Percentiles rank a stretch among this genome's conserved stretches.
Evolutionary conservation across 2,113 vertebrate species (phyloP).

Genomic region (Drymodes brunneopygia): DNA sequence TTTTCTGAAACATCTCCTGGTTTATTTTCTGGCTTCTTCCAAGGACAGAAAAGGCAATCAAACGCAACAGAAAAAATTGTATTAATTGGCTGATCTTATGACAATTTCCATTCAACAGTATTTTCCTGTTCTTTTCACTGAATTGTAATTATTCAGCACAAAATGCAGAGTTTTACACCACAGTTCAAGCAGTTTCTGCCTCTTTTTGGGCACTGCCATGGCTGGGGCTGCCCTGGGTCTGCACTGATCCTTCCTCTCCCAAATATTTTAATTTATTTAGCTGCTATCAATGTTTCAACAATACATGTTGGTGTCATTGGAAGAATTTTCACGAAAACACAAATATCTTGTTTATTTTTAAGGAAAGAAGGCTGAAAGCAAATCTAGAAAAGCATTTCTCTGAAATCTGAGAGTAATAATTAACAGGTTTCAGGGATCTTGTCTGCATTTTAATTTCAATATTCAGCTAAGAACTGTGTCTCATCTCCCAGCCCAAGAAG

Average conservation of each 20-base stretch:
- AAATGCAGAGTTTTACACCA: neutral
- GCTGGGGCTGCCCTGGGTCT: neutral
- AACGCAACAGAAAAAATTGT: neutral
- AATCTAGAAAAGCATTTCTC: neutral
- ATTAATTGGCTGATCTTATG: constrained; percentile 2
- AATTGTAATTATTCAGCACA: neutral
- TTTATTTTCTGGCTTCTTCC: neutral
- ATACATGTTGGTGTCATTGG: rapidly evolving
- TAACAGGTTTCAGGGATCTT: neutral
- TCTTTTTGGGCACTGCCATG: neutral
- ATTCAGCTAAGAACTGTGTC: neutral
- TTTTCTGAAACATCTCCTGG: neutral
- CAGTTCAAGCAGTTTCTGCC: neutral
- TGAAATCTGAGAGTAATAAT: neutral
- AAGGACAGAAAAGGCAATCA: constrained; percentile 31
- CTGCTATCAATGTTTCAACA: neutral
- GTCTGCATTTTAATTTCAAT: neutral
- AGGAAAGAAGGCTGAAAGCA: neutral
- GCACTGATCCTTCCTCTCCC: neutral
- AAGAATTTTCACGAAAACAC: neutral
- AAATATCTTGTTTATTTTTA: neutral
- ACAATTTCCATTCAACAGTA: neutral
- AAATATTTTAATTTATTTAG: neutral
- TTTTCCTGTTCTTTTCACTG: neutral
- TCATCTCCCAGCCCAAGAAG: neutral